Conservation (phyloP, 1,140 invertebrate species). For the Araneus ventricosus region DNA sequence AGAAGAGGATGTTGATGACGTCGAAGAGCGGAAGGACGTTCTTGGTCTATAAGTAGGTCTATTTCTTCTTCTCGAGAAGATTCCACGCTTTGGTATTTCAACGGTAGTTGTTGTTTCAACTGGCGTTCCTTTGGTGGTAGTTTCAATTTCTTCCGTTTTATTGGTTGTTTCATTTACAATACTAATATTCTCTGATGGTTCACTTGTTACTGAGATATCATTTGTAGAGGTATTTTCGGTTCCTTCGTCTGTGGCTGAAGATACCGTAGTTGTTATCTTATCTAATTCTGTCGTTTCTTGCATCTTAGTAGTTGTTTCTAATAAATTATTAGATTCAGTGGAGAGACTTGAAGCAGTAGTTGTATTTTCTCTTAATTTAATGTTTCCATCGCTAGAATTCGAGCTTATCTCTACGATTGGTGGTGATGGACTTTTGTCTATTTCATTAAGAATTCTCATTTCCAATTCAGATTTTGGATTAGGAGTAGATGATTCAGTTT, state of each 20-base stretch:
- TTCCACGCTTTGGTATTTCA: slow-evolving; percentile 53
- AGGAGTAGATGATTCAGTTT: neutral
- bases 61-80: slow-evolving; percentile 60
- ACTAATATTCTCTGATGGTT: neutral
- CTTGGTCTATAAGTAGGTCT: slow-evolving; percentile 63
- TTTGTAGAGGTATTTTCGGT: neutral
- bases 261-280: neutral
- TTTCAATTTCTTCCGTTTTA: neutral
- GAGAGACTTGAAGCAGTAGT: neutral
- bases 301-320: neutral
- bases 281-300: neutral
- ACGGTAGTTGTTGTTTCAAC: slow-evolving; percentile 11
- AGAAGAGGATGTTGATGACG: slow-evolving; percentile 44
- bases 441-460: neutral
- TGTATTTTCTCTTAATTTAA: neutral
- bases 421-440: neutral
- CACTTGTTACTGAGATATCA: neutral
- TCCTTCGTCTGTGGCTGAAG: neutral
- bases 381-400: neutral
- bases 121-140: slow-evolving; percentile 16
- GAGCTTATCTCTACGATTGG: neutral
- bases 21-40: slow-evolving; percentile 58
- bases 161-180: neutral
- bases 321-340: neutral
- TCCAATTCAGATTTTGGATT: neutral